Base-by-base conservation (phyloP, 1,140 invertebrate genomes). In the Bombus superbus region DNA sequence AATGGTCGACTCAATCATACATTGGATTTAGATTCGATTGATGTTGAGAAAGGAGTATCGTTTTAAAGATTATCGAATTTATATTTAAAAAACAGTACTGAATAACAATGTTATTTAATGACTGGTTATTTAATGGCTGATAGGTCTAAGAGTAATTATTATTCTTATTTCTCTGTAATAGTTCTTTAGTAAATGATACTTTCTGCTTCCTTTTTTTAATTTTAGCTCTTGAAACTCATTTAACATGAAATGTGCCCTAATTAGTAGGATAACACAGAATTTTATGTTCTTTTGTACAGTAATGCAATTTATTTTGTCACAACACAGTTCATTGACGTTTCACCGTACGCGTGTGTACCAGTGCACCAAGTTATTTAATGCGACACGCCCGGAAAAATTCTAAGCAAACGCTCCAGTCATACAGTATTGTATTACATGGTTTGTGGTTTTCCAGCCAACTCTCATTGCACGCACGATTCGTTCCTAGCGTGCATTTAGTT, bases 361-460 rank as follows among this genome's bases (percentile, higher is more conserved):
- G 44, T 79, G 78, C 42, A 76, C 71, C 44, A 62, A 83, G 80
- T 73, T 86, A 86, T 89, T 86, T 86, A 86, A 83, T 81, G 71
- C 84, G 72, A 71, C 84, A 89, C 83, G 72, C 84, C 83, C 81
- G 79, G 79, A 85, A 89, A 89, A 90, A 90, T 89, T 90, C 81
- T 90, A 87, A 80, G 76, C 86, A 75, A 69, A 84, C 81, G 75
- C 69, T 74, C 87, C 44, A 87, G 69, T 73, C 79, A 69, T 64
- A 28, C 32, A 74, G 86, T 89, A 89, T 90, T 87, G 47, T 78
- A 11, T 90, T 90, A 90, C 89, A 86, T 59, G 82, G 89, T 83
- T 90, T 80, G 79, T 80, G 89, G 88, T 90, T 90, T 89, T 85
- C 72, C 72, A 89, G 88, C 83, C 88, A 80, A 57, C 79, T 86